A percentile compares a stretch with the other conserved stretches of the same genome.
These are phyloP conservation scores for Meloidogyne floridensis DNA, from an alignment of 1,140 invertebrate species.

Conservation along the genomic window DNA sequence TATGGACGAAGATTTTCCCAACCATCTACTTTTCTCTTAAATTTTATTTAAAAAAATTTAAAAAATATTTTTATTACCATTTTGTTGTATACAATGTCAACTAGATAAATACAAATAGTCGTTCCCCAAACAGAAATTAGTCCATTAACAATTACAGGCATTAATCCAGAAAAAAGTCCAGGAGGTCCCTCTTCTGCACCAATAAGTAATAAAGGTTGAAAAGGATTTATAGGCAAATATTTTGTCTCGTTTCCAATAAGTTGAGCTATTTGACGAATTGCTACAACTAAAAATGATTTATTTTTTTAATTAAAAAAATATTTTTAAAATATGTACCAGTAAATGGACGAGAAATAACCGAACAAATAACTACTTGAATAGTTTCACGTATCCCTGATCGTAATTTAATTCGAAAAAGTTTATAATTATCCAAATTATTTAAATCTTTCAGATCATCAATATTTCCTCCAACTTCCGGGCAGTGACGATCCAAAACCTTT, in stretches of 20 bases:
- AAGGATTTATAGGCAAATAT: constrained; percentile 32
- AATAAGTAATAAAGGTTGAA: constrained; percentile 43
- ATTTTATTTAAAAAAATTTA: neutral
- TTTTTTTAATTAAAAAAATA: neutral
- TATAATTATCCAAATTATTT: constrained; percentile 10
- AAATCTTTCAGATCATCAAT: constrained; percentile 50
- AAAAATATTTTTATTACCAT: constrained; percentile 1
- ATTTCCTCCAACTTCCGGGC: constrained; percentile 58
- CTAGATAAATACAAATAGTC: constrained; percentile 31
- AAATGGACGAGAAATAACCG: constrained; percentile 25
- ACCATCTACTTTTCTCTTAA: constrained; percentile 41
- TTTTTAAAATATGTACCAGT: constrained; percentile 1
- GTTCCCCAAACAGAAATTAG: constrained; percentile 54
- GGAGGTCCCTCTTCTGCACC: constrained; percentile 56
- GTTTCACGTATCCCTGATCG: constrained; percentile 53
- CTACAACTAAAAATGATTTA: constrained; percentile 49
- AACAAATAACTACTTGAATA: constrained; percentile 20
- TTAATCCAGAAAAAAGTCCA: constrained; percentile 59
- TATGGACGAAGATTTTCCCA: constrained; percentile 3
- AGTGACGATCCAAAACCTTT: constrained; percentile 57
- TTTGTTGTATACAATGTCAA: constrained; percentile 41
- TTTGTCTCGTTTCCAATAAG: constrained; percentile 58
- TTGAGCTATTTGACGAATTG: constrained; percentile 63
- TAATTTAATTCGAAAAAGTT: constrained; percentile 41
- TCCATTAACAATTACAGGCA: constrained; percentile 55